phyloP scores from a whole-genome alignment of 2,113 vertebrate genomes.

The Neolamprologus longior region DNA sequence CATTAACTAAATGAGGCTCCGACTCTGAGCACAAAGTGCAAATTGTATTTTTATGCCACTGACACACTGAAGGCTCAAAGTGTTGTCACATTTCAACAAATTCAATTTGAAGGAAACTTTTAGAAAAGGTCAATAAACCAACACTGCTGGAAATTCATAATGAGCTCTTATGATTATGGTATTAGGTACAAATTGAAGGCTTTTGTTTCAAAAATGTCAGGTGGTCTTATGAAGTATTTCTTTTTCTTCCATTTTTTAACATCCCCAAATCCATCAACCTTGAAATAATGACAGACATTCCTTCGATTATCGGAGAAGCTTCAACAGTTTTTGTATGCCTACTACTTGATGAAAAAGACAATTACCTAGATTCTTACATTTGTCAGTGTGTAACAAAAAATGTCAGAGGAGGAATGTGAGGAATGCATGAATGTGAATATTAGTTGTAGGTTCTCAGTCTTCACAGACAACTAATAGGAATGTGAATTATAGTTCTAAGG shows the following conservation, averaged over 20 bases:
- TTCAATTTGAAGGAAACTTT: not conserved
- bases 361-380: constrained; percentile 14
- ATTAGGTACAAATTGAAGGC: not conserved
- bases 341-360: constrained; percentile 41
- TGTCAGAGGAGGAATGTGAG: not conserved
- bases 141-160: not conserved
- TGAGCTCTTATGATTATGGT: not conserved
- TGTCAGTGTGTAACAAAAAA: constrained; percentile 21
- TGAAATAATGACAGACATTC: constrained; percentile 46
- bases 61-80: not conserved
- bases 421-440: not conserved
- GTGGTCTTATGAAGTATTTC: not conserved
- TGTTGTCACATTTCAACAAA: constrained; percentile 18
- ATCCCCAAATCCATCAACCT: constrained; percentile 62
- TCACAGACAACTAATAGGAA: not conserved
- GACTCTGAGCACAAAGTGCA: not conserved
- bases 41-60: not conserved
- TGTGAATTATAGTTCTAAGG: not conserved
- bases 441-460: not conserved
- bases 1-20: constrained; percentile 21
- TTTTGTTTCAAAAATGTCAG: not conserved
- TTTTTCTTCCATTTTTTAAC: not conserved
- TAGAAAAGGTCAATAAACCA: constrained; percentile 4
- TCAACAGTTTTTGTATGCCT: not conserved
- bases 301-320: constrained; percentile 11